Conservation (phyloP, 1,140 invertebrate species). For the Mizuhopecten yessoensis region DNA sequence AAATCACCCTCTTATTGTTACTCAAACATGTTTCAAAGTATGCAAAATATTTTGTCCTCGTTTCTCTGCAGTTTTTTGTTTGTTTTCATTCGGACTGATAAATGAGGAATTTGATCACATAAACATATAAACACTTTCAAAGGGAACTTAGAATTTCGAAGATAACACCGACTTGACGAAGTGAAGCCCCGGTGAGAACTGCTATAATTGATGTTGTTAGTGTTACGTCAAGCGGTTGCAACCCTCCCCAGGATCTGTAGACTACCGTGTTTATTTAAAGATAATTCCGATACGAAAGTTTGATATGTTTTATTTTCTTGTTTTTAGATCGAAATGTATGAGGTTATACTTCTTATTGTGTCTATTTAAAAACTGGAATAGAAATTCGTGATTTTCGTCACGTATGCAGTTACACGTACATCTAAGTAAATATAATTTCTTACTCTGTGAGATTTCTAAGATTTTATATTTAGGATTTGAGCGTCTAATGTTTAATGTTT, state of each 20-base stretch:
- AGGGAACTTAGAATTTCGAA: neutral
- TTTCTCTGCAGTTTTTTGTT: neutral
- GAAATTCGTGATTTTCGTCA: neutral
- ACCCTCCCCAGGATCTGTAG: neutral
- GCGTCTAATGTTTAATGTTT: neutral
- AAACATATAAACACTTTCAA: slow-evolving; percentile 29
- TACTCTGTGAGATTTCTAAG: neutral
- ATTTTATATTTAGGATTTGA: neutral
- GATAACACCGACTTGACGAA: neutral
- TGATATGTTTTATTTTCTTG: slow-evolving; percentile 1
- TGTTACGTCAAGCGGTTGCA: neutral
- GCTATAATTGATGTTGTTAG: slow-evolving; percentile 39
- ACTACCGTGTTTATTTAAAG: neutral
- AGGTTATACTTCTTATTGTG: neutral
- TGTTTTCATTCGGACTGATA: slow-evolving; percentile 9
- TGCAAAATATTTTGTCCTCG: neutral
- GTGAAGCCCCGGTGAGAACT: neutral
- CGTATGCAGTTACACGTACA: neutral
- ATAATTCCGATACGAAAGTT: neutral
- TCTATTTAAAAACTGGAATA: neutral
- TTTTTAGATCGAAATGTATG: neutral
- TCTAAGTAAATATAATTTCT: neutral
- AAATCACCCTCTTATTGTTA: no score
- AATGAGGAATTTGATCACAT: slow-evolving; percentile 5
- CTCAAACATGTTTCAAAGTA: neutral